These are phyloP conservation scores for Odontothrips loti DNA, from an alignment of 2,888 invertebrate genomes.

Conservation along the genomic window DNA sequence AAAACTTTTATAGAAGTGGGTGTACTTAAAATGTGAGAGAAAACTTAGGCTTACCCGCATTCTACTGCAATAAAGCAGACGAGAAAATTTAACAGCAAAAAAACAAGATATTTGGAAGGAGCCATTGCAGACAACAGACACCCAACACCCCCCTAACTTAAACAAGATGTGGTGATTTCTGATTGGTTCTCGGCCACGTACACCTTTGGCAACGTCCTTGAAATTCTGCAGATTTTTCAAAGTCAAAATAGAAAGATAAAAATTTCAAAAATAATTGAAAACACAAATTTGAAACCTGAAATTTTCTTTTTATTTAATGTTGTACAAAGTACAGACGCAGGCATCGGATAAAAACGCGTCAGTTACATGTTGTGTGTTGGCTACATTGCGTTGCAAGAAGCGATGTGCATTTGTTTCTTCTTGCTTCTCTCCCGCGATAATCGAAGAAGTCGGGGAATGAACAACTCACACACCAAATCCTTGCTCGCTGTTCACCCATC, in stretches of 20 bases:
- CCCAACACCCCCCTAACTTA: neutral
- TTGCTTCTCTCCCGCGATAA: too few species aligned
- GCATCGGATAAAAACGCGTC: too few species aligned
- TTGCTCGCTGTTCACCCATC: too few species aligned
- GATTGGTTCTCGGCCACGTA: neutral
- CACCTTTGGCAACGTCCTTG: neutral
- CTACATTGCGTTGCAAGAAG: too few species aligned
- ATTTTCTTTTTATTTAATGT: neutral
- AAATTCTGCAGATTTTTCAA: neutral
- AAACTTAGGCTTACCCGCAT: neutral
- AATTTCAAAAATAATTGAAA: neutral
- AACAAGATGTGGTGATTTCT: slow-evolving; percentile 1
- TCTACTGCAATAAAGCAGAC: neutral
- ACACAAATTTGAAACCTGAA: neutral
- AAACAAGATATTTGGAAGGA: neutral
- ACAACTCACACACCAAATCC: too few species aligned
- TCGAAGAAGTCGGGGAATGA: too few species aligned
- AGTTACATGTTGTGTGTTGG: too few species aligned
- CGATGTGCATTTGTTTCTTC: too few species aligned
- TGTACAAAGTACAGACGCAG: neutral
- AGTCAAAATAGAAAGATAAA: neutral
- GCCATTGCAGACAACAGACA: slow-evolving; percentile 19
- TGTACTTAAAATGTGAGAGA: neutral
- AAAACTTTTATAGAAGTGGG: neutral
- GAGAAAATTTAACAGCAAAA: neutral